Conservation (phyloP, 2,888 invertebrate genomes). For the Diaphora mendica region DNA sequence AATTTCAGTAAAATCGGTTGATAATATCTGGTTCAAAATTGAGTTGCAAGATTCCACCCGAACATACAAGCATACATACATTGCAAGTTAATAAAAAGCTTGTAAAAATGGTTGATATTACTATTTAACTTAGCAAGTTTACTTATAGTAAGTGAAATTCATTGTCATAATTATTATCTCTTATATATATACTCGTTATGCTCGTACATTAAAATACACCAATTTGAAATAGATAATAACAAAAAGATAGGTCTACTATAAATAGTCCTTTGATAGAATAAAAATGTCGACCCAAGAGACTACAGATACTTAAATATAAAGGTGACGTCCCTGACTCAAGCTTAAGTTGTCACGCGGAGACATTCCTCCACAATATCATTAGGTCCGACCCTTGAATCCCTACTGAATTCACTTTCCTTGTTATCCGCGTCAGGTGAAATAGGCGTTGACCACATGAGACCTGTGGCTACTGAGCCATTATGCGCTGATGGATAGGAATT, state of each 20-base stretch:
- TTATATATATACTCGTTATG: no score
- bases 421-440: conserved; percentile 40
- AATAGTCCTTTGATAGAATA: not conserved
- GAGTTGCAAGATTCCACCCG: no score
- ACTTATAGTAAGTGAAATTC: conserved; percentile 13
- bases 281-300: not conserved
- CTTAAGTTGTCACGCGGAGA: conserved; percentile 34
- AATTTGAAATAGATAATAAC: not conserved
- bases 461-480: conserved; percentile 45
- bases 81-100: no score
- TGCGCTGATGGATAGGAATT: conserved; percentile 37
- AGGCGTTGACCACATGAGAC: conserved; percentile 44
- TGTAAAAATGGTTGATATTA: not conserved
- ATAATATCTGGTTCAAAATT: no score
- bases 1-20: no score
- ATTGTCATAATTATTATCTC: not conserved
- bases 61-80: no score
- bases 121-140: conserved; percentile 1
- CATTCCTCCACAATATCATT: conserved; percentile 54
- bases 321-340: conserved; percentile 24
- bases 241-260: not conserved
- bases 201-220: no score
- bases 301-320: not conserved
- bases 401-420: conserved; percentile 48
- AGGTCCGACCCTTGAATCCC: conserved; percentile 48